phyloP scores from a whole-genome alignment of 2,113 vertebrate species.

The Ibidorhyncha struthersii region DNA sequence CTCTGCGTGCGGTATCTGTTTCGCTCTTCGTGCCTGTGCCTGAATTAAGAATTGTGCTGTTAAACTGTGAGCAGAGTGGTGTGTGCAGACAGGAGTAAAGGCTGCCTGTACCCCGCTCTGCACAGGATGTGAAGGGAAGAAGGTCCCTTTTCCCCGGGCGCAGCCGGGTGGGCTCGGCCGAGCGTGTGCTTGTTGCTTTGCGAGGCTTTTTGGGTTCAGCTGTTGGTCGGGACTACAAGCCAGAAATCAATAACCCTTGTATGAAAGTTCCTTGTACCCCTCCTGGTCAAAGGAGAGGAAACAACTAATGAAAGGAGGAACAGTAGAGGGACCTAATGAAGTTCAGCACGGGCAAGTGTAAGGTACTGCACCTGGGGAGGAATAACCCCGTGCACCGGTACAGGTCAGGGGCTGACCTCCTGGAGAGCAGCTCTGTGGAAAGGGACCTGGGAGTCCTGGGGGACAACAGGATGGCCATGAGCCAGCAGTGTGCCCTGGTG shows the following conservation, averaged over 20 bases:
- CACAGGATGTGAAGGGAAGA: not conserved
- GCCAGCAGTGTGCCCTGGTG: no score
- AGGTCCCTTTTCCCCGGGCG: not conserved
- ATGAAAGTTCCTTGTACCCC: not conserved
- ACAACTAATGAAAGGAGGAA: no score
- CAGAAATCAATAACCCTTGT: not conserved
- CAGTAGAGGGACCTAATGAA: no score
- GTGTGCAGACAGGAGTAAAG: not conserved
- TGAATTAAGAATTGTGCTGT: not conserved
- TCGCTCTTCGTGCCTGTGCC: not conserved
- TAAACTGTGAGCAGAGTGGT: not conserved
- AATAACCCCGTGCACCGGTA: no score
- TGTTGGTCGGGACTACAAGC: not conserved
- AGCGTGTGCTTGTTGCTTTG: rapidly evolving
- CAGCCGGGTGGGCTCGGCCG: not conserved
- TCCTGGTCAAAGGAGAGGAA: not conserved
- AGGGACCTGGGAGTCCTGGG: no score
- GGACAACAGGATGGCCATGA: no score
- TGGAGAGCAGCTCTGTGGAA: no score
- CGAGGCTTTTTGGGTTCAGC: not conserved
- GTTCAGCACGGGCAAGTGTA: no score
- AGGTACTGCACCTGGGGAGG: no score
- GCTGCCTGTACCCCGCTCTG: not conserved
- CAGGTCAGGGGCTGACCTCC: no score
- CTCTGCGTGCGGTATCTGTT: not conserved